Base-by-base conservation (phyloP, 2,113 vertebrate species). In the Oncorhynchus tshawytscha region DNA sequence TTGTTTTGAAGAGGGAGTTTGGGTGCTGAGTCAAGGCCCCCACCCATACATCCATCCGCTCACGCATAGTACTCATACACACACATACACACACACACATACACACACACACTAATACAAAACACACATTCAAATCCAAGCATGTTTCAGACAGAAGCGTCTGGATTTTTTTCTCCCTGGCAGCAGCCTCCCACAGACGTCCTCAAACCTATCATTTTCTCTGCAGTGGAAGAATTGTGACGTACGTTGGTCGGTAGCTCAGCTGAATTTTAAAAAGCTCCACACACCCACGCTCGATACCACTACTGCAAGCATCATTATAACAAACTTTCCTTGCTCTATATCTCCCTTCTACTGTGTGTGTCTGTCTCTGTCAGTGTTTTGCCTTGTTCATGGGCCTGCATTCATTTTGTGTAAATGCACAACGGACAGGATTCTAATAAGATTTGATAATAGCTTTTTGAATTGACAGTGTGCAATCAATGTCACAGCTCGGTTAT, bases 221-320 rank as follows among this genome's bases (percentile, higher is more conserved):
- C 92, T 83, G 92, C 91, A 90, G 92, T 92, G 88, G 90, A 91
- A 91, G 88, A 89, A 84, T 83, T 82, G 91, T 91, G 91, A 93
- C 91, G 91, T 87, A 88, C 85, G 86, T 89, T 87, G 77, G 79
- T 90, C 74, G 90, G 89, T 83, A 80, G 87, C 89, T 91, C 93
- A 92, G 91, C 91, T 93, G 94, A 93, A 94, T 94, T 92, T 93
- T 91, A 93, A 94, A 92, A 89, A 91, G 92, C 91, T 91, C 81
- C 73, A 80, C 90, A 39, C 90, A 39, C 92, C 93, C 90, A 92
- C 93, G 88, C 90, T 82, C 87, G 71, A 86, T 88, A 84, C 89
- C 91, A 89, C 91, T 90, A 90, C 89, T 81, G 89, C 90, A 87
- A 87, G 85, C 86, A 74, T 88, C 82, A 92, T 94, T 90, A 91